These are phyloP conservation scores for Pseudomyrmex dendroicus DNA, from an alignment of 1,140 invertebrate species.

Conservation along the genomic window DNA sequence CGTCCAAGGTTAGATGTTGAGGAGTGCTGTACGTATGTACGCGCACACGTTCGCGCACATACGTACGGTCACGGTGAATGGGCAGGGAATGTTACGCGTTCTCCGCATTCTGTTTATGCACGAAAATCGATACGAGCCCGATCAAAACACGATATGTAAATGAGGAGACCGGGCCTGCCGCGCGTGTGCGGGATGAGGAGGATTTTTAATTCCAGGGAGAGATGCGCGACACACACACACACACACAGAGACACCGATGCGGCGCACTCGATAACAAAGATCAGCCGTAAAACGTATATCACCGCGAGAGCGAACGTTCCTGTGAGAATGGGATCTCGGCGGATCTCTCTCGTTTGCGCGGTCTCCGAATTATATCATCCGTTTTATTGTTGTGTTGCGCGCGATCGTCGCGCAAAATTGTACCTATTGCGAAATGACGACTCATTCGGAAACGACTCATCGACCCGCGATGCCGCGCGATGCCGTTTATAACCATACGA, in stretches of 20 bases:
- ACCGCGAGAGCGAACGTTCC: neutral
- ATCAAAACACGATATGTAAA: constrained; percentile 59
- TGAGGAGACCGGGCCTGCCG: neutral
- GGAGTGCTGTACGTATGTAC: constrained; percentile 34
- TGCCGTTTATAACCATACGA: too few species aligned
- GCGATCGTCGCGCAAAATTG: neutral
- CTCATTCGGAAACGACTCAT: neutral
- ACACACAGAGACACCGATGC: too few species aligned
- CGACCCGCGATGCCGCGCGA: too few species aligned
- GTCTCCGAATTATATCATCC: constrained; percentile 10
- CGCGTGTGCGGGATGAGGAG: constrained; percentile 6
- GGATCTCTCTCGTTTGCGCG: constrained; percentile 8
- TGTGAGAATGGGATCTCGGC: constrained; percentile 7
- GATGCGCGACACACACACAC: constrained; percentile 5
- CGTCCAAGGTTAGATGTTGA: constrained; percentile 79
- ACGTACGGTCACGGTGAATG: constrained; percentile 50
- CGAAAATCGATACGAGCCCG: constrained; percentile 49
- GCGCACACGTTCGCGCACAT: constrained; percentile 37
- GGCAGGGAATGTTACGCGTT: constrained; percentile 52
- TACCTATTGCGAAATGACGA: neutral
- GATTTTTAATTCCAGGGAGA: constrained; percentile 30
- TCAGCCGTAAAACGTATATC: constrained; percentile 1
- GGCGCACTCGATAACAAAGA: constrained; percentile 14
- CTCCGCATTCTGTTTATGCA: constrained; percentile 65
- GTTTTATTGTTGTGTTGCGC: too few species aligned